phyloP scores from a whole-genome alignment of 2,797 vertebrate genomes.

The Sebastes trivittatus region DNA sequence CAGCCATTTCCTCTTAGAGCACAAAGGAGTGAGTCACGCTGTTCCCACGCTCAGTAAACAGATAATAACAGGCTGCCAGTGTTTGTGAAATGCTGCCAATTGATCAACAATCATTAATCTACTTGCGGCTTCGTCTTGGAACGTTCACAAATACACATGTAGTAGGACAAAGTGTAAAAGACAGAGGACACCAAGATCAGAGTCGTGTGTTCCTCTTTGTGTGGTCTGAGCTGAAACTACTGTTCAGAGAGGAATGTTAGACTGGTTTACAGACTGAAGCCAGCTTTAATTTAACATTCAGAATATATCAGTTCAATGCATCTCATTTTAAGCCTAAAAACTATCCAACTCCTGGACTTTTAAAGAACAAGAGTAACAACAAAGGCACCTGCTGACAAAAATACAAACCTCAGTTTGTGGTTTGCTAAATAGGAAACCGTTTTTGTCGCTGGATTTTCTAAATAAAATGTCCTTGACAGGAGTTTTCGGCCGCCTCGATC shows the following conservation, averaged over 20 bases:
- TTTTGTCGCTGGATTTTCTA: neutral
- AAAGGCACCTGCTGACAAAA: neutral
- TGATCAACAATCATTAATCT: neutral
- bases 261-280: neutral
- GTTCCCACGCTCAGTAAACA: constrained; percentile 33
- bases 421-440: neutral
- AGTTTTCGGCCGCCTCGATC: no score
- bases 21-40: constrained; percentile 8
- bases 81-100: constrained; percentile 10
- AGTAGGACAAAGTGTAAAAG: neutral
- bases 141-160: neutral
- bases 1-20: neutral
- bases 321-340: neutral
- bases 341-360: neutral
- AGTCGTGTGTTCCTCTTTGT: neutral
- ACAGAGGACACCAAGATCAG: neutral
- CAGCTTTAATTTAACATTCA: neutral
- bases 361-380: neutral
- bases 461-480: neutral
- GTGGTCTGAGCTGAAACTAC: neutral
- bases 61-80: neutral
- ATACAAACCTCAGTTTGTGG: neutral
- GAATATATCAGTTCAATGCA: neutral
- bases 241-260: neutral
- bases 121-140: neutral